These are phyloP conservation scores for Agrochola macilenta DNA, from an alignment of 2,888 invertebrate species.

Conservation along the genomic window DNA sequence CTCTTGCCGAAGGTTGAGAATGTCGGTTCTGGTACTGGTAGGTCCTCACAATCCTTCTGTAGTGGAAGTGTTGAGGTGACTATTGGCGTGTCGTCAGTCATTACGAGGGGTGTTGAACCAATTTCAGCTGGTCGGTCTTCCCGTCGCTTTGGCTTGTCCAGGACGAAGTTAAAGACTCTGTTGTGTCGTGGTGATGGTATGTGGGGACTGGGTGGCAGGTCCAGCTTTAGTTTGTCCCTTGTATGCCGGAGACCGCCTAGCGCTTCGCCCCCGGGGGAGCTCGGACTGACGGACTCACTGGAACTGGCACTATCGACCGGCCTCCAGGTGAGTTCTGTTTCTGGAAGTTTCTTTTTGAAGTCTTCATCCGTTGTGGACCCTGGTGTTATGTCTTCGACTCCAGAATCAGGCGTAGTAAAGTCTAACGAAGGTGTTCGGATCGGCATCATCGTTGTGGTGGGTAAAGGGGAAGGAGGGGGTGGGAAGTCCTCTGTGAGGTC, in stretches of 20 bases:
- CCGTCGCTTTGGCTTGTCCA: constrained; percentile 82
- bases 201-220: constrained; percentile 91
- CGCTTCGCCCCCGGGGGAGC: constrained; percentile 84
- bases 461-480: constrained; percentile 74
- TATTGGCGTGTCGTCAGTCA: constrained; percentile 86
- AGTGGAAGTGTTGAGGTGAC: constrained; percentile 76
- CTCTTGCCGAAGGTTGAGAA: constrained; percentile 91
- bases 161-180: constrained; percentile 85
- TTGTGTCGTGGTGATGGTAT: constrained; percentile 83
- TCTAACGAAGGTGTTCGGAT: constrained; percentile 82
- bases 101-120: constrained; percentile 80
- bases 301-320: constrained; percentile 84
- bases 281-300: constrained; percentile 86
- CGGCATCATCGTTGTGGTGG: constrained; percentile 67
- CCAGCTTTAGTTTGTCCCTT: constrained; percentile 93
- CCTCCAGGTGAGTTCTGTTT: constrained; percentile 76
- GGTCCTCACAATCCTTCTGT: constrained; percentile 76
- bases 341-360: constrained; percentile 77
- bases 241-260: constrained; percentile 94
- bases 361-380: constrained; percentile 84
- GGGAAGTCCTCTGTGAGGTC: constrained; percentile 75
- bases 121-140: constrained; percentile 65
- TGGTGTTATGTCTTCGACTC: constrained; percentile 91
- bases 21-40: constrained; percentile 85
- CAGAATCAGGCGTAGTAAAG: constrained; percentile 91